Evolutionary conservation across 2,888 invertebrate genomes (phyloP).

Genomic region (Meiosimyza decipiens): DNA sequence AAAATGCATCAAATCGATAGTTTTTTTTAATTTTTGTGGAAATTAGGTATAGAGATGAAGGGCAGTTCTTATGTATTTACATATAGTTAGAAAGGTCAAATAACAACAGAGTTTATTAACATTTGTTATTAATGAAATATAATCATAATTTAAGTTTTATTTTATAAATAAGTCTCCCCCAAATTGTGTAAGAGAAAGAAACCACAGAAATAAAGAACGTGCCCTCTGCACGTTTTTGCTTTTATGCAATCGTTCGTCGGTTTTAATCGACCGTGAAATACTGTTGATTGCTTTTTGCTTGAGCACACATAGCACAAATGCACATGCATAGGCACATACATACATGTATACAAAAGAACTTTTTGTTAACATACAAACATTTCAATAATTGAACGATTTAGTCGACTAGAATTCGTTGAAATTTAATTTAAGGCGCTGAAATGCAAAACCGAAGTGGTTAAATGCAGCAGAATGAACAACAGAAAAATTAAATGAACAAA

Average conservation of each 20-base stretch:
- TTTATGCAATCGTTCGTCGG: neutral
- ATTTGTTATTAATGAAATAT: too few relatives aligned
- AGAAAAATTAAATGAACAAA: neutral
- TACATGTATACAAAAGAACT: neutral
- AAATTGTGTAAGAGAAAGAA: too few relatives aligned
- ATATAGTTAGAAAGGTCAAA: too few relatives aligned
- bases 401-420: constrained; percentile 27
- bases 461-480: constrained; percentile 3
- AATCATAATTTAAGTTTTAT: too few relatives aligned
- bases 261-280: constrained; percentile 36
- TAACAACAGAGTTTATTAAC: too few relatives aligned
- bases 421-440: constrained; percentile 27
- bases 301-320: neutral
- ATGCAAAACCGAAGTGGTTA: constrained; percentile 25
- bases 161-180: too few relatives aligned
- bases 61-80: too few relatives aligned
- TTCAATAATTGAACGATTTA: constrained; percentile 4
- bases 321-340: neutral
- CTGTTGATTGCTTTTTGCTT: constrained; percentile 23
- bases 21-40: too few relatives aligned
- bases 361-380: neutral
- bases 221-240: neutral
- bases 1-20: too few relatives aligned
- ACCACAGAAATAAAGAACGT: too few relatives aligned
- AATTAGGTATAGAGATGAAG: too few relatives aligned